A percentile compares a stretch with the other conserved stretches of the same genome.
Conservation (phyloP, 2,113 vertebrate genomes). For the Chlorodrepanis virens region DNA sequence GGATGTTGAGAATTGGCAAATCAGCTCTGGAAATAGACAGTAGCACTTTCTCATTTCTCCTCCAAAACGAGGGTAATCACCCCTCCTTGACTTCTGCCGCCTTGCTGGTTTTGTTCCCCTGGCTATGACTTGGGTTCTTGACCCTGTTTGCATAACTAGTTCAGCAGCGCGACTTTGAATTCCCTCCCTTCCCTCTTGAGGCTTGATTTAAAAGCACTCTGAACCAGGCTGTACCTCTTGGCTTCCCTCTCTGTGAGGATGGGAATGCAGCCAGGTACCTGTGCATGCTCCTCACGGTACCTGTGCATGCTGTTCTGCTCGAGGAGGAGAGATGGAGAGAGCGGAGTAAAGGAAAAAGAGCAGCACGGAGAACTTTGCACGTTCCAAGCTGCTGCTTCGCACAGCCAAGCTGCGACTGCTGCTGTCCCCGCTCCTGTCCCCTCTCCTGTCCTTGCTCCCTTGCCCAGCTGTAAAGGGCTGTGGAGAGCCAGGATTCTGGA, state of each 20-base stretch:
- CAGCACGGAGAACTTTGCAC: neutral
- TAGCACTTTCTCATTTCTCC: neutral
- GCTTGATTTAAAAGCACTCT: neutral
- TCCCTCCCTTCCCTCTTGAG: neutral
- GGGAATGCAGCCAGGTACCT: neutral
- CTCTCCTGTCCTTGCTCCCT: neutral
- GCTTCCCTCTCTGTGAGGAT: neutral
- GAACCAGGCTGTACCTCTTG: neutral
- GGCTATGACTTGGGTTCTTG: neutral
- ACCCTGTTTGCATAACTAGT: neutral
- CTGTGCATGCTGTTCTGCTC: neutral
- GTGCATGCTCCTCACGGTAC: neutral
- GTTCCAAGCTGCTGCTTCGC: accelerated
- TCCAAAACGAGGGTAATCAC: neutral
- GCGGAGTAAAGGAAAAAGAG: neutral
- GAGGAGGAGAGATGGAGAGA: neutral
- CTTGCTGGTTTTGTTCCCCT: neutral
- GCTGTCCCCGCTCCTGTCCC: neutral
- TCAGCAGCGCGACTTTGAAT: neutral
- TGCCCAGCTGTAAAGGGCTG: neutral
- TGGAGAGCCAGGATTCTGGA: neutral
- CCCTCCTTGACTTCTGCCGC: neutral
- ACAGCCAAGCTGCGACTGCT: neutral
- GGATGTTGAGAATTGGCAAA: neutral
- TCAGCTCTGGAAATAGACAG: neutral